Evolutionary conservation across 2,888 invertebrate species (phyloP).

Genomic region (Pseudolycoriella hygida): DNA sequence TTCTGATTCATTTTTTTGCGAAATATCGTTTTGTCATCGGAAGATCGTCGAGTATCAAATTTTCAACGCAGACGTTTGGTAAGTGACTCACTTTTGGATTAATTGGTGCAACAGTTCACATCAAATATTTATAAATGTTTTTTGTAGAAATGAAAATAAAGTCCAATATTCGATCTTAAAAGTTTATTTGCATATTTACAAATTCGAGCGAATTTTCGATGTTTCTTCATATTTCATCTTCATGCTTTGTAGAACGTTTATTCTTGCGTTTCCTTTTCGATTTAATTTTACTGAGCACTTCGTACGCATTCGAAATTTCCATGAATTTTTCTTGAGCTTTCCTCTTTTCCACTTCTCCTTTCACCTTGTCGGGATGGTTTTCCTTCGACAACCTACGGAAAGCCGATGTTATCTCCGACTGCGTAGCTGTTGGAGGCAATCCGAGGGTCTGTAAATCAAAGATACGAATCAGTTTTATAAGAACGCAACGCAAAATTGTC

Average conservation of each 20-base stretch:
- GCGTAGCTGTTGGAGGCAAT: constrained; percentile 59
- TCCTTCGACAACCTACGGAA: constrained; percentile 71
- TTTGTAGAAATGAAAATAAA: no score
- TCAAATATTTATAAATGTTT: no score
- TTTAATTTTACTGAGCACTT: constrained; percentile 69
- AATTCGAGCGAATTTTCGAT: no score
- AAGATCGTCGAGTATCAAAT: no score
- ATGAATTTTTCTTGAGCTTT: constrained; percentile 74
- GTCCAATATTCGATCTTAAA: no score
- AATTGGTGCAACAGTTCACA: no score
- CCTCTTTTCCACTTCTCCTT: constrained; percentile 45
- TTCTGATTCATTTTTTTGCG: no score
- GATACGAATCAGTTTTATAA: not conserved
- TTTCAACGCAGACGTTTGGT: no score
- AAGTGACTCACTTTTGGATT: no score
- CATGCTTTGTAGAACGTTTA: constrained; percentile 44
- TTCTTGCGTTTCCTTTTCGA: constrained; percentile 55
- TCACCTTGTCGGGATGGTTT: constrained; percentile 83
- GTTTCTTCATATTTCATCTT: no score
- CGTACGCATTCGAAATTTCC: constrained; percentile 86
- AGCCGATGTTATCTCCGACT: constrained; percentile 65
- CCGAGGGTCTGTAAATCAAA: constrained; percentile 42
- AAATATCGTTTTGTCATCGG: no score
- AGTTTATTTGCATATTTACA: no score
- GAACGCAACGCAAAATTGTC: not conserved